Conservation (phyloP, 2,888 invertebrate genomes). For the Metalampra italica region DNA sequence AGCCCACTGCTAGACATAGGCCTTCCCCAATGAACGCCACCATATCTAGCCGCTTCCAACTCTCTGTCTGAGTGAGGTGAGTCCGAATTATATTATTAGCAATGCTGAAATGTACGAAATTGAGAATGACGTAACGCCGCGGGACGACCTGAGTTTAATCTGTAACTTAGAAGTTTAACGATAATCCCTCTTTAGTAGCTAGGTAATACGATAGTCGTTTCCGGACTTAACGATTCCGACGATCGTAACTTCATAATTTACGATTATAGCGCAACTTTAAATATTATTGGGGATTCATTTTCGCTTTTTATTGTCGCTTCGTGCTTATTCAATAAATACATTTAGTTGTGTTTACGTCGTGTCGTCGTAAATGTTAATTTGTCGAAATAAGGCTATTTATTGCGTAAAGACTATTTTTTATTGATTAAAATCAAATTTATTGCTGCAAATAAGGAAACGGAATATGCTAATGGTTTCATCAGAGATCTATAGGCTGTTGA, state of each 20-base stretch:
- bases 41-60: no score
- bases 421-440: not conserved
- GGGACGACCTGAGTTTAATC: constrained; percentile 7
- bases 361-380: constrained; percentile 42
- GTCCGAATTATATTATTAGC: no score
- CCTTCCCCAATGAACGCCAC: no score
- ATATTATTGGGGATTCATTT: constrained; percentile 56
- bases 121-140: constrained; percentile 2
- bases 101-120: no score
- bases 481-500: no score
- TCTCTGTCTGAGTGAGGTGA: no score
- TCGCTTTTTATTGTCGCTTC: constrained; percentile 54
- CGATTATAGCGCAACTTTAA: constrained; percentile 50
- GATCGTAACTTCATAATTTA: constrained; percentile 55
- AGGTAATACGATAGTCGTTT: constrained; percentile 37
- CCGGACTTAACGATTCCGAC: constrained; percentile 32
- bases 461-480: no score
- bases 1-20: no score
- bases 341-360: constrained; percentile 24
- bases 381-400: constrained; percentile 8
- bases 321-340: constrained; percentile 51
- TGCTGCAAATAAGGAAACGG: no score
- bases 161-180: constrained; percentile 23
- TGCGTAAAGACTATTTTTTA: not conserved
- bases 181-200: constrained; percentile 31